phyloP scores from a whole-genome alignment of 2,888 invertebrate genomes.

The Rotaria socialis region DNA sequence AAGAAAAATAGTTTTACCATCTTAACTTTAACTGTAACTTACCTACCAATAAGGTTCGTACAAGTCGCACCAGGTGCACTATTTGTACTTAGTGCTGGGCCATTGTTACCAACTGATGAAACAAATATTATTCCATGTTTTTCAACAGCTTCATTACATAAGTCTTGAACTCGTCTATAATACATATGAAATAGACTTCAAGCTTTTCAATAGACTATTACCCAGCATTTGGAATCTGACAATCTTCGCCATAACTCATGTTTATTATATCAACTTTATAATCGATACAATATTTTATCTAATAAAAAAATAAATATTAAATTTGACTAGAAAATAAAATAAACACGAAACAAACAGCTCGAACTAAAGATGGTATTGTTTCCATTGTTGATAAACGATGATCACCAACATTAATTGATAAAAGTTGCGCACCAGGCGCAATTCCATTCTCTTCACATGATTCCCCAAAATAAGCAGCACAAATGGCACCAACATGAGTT shows the following conservation, averaged over 20 bases:
- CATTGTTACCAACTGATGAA: constrained; percentile 88
- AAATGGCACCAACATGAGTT: constrained; percentile 93
- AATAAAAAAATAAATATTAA: neutral
- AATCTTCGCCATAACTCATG: constrained; percentile 94
- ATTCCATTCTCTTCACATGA: constrained; percentile 83
- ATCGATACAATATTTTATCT: constrained; percentile 57
- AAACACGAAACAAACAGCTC: constrained; percentile 69
- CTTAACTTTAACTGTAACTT: neutral
- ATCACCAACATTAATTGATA: constrained; percentile 87
- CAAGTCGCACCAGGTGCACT: constrained; percentile 66
- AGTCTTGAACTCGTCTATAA: constrained; percentile 66
- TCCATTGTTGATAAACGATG: constrained; percentile 87
- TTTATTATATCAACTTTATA: constrained; percentile 76
- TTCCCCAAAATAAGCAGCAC: constrained; percentile 80
- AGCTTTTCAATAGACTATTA: constrained; percentile 59
- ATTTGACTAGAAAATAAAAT: neutral
- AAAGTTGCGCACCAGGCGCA: constrained; percentile 89
- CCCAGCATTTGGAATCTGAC: constrained; percentile 85
- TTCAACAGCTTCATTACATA: constrained; percentile 66
- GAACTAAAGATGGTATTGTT: constrained; percentile 83
- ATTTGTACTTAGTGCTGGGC: constrained; percentile 84
- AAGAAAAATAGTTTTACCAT: constrained; percentile 22
- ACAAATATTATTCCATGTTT: constrained; percentile 88
- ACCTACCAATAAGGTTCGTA: constrained; percentile 66
- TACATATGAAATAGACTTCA: constrained; percentile 40